Percentiles rank a stretch among this genome's conserved stretches.
Conservation (phyloP, 2,113 vertebrate genomes). For the Ibidorhyncha struthersii region DNA sequence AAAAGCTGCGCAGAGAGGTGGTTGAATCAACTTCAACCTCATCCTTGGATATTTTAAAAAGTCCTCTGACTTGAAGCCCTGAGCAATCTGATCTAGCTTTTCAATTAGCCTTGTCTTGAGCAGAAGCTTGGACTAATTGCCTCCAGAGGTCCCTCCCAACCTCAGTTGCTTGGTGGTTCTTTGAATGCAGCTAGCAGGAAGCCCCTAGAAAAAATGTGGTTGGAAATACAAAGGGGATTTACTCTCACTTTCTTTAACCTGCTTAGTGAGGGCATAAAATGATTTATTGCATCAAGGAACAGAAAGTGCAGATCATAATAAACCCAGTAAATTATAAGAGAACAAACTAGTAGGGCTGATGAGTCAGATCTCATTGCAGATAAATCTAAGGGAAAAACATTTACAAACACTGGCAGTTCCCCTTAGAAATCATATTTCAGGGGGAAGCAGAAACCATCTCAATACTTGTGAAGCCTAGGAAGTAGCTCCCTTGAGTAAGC, state of each 20-base stretch:
- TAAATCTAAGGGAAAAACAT: conserved; percentile 29
- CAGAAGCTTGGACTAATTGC: not conserved
- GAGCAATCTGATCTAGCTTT: not conserved
- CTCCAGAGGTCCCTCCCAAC: not conserved
- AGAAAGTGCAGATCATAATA: conserved; percentile 51
- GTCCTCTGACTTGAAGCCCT: not conserved
- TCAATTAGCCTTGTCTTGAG: not conserved
- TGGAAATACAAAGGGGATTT: not conserved
- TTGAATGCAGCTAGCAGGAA: not conserved
- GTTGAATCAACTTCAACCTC: not conserved
- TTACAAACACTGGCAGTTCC: not conserved
- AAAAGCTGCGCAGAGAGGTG: not conserved
- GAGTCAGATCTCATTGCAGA: conserved; percentile 21
- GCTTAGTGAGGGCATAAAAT: not conserved
- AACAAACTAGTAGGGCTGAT: conserved; percentile 1
- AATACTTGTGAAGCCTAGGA: not conserved
- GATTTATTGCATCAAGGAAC: conserved; percentile 33
- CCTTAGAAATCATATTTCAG: not conserved
- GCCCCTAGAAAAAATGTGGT: not conserved
- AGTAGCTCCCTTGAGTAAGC: not conserved
- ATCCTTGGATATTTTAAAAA: not conserved
- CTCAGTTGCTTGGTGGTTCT: not conserved
- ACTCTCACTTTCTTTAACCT: not conserved
- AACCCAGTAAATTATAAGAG: conserved; percentile 38
- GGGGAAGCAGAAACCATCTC: not conserved